Conservation (phyloP, 2,113 vertebrate species). For the Murina feae region DNA sequence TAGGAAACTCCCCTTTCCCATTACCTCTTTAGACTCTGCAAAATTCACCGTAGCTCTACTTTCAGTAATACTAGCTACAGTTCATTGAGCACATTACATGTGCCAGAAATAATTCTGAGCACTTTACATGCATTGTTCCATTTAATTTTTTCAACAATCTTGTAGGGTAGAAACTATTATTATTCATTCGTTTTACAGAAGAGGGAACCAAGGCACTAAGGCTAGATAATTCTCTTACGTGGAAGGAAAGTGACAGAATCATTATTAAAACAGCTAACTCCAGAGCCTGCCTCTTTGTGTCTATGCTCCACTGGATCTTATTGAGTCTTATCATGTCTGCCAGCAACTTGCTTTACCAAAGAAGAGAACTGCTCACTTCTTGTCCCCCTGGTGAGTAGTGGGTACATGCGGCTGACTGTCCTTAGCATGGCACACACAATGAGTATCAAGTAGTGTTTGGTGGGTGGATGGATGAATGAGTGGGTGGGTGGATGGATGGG, state of each 20-base stretch:
- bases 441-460: neutral
- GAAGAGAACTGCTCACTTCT: neutral
- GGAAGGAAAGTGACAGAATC: neutral
- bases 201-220: neutral
- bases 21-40: neutral
- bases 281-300: neutral
- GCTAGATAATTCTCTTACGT: neutral
- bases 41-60: neutral
- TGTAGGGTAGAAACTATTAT: neutral
- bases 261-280: neutral
- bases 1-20: neutral
- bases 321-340: neutral
- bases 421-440: neutral
- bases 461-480: neutral
- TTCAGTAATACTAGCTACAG: neutral
- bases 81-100: neutral
- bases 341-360: neutral
- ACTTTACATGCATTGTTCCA: neutral
- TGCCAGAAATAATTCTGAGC: neutral
- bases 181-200: neutral
- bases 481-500: neutral
- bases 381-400: neutral
- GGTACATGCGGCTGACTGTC: neutral
- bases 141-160: neutral
- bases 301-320: neutral